phyloP scores from a whole-genome alignment of 1,140 invertebrate species.

The Saccostrea glomerata region DNA sequence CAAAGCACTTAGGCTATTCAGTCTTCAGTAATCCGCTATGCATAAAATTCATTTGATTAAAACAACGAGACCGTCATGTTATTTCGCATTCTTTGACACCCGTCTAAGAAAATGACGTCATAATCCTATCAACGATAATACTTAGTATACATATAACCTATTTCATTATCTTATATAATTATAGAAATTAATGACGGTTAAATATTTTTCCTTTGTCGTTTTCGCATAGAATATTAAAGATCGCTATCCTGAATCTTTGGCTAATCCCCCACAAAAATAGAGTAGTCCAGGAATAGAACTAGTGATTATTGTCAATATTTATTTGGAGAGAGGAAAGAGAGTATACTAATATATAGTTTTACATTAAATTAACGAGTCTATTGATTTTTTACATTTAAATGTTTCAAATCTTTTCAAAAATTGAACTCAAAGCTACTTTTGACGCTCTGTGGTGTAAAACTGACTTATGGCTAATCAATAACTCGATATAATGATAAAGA shows the following conservation, averaged over 20 bases:
- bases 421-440: neutral
- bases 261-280: no score
- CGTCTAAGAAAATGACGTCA: neutral
- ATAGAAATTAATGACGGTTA: no score
- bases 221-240: no score
- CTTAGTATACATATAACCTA: neutral
- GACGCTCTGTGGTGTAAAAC: neutral
- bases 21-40: conserved; percentile 21
- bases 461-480: neutral
- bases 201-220: no score
- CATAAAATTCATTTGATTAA: conserved; percentile 37
- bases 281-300: no score
- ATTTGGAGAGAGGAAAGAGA: conserved; percentile 21
- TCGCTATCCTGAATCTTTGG: no score
- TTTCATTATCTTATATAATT: no score
- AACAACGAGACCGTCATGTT: conserved; percentile 2
- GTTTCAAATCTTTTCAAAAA: neutral
- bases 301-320: no score
- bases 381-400: neutral
- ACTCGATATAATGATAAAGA: neutral
- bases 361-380: neutral
- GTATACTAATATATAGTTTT: neutral
- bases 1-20: conserved; percentile 14
- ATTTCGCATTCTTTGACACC: neutral
- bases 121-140: neutral